A percentile compares a stretch with the other conserved stretches of the same genome.
Conservation (phyloP, 2,113 vertebrate species). For the Grammomys surdaster region DNA sequence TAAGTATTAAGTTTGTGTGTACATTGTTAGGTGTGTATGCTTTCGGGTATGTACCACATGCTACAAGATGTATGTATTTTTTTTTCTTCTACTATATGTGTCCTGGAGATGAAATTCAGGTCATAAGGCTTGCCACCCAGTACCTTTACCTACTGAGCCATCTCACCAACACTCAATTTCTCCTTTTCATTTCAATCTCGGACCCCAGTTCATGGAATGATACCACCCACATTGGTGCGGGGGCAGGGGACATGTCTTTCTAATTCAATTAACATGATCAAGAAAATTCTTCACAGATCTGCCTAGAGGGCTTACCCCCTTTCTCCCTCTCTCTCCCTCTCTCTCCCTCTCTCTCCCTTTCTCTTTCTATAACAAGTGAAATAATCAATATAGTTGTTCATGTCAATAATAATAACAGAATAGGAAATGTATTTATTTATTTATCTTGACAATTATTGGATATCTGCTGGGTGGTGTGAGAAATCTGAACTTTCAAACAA, state of each 20-base stretch:
- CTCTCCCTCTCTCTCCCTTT: too few relatives aligned
- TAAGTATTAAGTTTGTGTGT: background rate
- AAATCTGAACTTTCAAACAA: background rate
- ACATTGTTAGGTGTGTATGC: background rate
- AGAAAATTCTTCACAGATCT: background rate
- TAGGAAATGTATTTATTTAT: background rate
- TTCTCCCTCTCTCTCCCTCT: too few relatives aligned
- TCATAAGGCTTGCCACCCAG: background rate
- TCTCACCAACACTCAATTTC: background rate
- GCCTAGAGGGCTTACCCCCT: background rate
- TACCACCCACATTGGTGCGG: background rate
- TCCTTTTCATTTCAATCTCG: background rate
- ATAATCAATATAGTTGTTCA: background rate
- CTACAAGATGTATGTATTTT: background rate
- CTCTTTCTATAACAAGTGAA: background rate
- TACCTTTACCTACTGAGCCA: background rate
- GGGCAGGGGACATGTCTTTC: background rate
- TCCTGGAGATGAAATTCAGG: background rate
- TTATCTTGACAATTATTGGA: background rate
- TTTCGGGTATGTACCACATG: too few relatives aligned
- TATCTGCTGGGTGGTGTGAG: background rate
- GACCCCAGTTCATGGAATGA: background rate
- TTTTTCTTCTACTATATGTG: background rate
- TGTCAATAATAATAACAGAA: fast-evolving
- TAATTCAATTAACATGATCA: background rate